phyloP scores from a whole-genome alignment of 35 echinoderm and acorn worm genomes.

The Apostichopus californicus region DNA sequence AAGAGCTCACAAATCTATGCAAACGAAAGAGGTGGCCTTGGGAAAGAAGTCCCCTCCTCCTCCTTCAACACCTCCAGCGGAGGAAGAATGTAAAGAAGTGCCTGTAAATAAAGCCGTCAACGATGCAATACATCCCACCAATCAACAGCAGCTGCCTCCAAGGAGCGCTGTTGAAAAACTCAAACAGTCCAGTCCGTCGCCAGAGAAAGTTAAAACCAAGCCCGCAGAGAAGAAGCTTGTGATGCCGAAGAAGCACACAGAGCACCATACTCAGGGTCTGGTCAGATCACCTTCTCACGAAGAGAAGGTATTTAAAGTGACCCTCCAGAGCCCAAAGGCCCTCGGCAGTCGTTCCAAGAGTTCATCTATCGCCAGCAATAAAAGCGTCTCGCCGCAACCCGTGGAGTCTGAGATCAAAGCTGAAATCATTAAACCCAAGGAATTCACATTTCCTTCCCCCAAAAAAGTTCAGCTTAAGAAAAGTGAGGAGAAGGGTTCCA shows the following conservation, averaged over 20 bases:
- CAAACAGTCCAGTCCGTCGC: conserved; percentile 6
- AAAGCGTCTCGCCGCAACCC: conserved; percentile 41
- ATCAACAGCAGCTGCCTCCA: neutral
- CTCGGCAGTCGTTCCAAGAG: conserved; percentile 49
- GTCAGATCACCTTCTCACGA: conserved; percentile 53
- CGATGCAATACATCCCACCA: conserved; percentile 7
- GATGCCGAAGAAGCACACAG: conserved; percentile 35
- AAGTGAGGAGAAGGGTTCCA: neutral
- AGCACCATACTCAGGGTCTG: conserved; percentile 50
- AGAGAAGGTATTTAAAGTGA: conserved; percentile 54
- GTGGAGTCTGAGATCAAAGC: conserved; percentile 51
- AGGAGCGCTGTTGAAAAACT: conserved; percentile 22
- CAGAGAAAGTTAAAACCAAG: conserved; percentile 38
- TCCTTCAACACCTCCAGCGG: conserved; percentile 23
- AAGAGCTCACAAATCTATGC: conserved; percentile 46
- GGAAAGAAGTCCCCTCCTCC: neutral
- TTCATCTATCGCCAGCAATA: conserved; percentile 56
- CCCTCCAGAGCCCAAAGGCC: conserved; percentile 47
- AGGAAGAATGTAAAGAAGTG: conserved; percentile 31
- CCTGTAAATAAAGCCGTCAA: conserved; percentile 39
- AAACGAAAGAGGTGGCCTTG: conserved; percentile 6
- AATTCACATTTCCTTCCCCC: conserved; percentile 41
- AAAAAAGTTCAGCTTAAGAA: conserved; percentile 6
- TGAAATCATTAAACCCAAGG: conserved; percentile 37
- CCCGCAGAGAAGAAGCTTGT: conserved; percentile 26